Percentiles rank a stretch among this genome's conserved stretches.
These are phyloP conservation scores for Goniozus legneri DNA, from an alignment of 1,140 invertebrate species.

Conservation along the genomic window DNA sequence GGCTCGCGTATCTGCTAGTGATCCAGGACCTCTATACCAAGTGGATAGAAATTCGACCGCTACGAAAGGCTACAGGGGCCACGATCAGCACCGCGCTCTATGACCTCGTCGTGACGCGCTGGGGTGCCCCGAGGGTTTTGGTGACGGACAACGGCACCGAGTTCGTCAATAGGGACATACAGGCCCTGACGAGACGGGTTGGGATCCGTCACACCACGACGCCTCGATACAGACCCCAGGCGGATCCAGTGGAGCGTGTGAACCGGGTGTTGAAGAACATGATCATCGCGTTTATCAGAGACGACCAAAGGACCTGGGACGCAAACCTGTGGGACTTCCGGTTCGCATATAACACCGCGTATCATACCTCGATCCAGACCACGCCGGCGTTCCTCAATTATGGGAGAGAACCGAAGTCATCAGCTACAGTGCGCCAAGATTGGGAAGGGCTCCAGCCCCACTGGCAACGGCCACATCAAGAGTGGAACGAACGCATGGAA, in stretches of 20 bases:
- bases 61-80: neutral
- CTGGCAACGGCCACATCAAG: neutral
- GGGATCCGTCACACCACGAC: too few relatives aligned
- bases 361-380: too few relatives aligned
- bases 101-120: too few relatives aligned
- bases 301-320: too few relatives aligned
- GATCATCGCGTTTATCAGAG: too few relatives aligned
- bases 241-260: neutral
- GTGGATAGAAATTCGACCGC: neutral
- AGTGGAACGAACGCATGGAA: neutral
- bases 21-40: neutral
- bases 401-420: constrained; percentile 32
- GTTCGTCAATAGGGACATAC: too few relatives aligned
- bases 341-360: too few relatives aligned
- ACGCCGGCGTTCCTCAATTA: too few relatives aligned
- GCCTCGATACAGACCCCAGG: too few relatives aligned
- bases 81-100: too few relatives aligned
- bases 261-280: neutral
- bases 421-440: neutral
- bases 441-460: neutral
- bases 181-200: too few relatives aligned
- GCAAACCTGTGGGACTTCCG: too few relatives aligned
- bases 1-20: neutral
- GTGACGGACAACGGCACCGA: neutral
- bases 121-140: neutral